Conservation (phyloP, 2,797 vertebrate species). For the Vespertilio murinus region DNA sequence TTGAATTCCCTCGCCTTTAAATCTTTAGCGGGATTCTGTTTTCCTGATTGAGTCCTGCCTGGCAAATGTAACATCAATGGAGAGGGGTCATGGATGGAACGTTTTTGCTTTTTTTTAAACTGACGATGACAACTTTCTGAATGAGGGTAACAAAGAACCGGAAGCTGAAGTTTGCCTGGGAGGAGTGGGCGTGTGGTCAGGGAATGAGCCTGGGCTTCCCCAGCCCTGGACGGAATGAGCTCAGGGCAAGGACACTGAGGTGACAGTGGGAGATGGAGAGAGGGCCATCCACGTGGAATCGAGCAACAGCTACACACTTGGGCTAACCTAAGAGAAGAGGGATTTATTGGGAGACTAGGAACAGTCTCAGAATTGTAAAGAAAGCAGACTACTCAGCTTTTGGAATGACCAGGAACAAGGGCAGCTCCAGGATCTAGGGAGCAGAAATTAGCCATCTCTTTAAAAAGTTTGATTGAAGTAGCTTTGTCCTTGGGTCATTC, state of each 20-base stretch:
- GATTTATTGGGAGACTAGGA: not conserved
- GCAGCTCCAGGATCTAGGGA: not conserved
- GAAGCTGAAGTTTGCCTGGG: not conserved
- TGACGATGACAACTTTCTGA: not conserved
- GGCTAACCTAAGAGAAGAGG: not conserved
- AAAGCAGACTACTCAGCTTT: not conserved
- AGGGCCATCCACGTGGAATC: not conserved
- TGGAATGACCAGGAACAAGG: not conserved
- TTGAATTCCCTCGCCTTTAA: not conserved
- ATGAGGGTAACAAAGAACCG: not conserved
- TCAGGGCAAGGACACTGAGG: not conserved
- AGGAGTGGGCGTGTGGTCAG: not conserved
- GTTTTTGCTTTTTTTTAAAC: slow-evolving; percentile 26
- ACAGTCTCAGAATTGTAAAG: slow-evolving; percentile 20
- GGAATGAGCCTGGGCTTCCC: not conserved
- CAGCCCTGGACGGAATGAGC: not conserved
- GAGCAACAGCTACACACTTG: not conserved
- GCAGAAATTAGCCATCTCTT: not conserved
- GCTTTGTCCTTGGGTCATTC: not conserved
- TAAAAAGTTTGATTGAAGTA: not conserved
- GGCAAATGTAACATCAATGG: not conserved
- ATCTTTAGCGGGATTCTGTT: not conserved
- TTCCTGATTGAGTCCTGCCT: not conserved
- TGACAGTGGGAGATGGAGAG: not conserved
- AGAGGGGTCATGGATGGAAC: not conserved